These are phyloP conservation scores for Eurytoma californica DNA, from an alignment of 2,888 invertebrate species.

Conservation along the genomic window DNA sequence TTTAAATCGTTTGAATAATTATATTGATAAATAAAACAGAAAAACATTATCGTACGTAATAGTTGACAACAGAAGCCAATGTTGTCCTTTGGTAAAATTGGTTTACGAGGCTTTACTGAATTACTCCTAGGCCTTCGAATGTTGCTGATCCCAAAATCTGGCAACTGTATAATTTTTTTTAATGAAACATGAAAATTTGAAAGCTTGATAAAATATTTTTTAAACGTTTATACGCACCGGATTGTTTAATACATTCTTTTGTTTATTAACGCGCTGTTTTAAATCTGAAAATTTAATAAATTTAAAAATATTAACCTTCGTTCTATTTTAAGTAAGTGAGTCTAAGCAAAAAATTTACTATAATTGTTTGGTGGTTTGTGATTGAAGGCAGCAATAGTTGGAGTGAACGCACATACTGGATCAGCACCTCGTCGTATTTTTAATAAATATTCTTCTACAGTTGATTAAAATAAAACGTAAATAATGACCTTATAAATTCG, in stretches of 20 bases:
- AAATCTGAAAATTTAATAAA: background rate
- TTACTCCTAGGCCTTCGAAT: conserved; percentile 56
- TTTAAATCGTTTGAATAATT: background rate
- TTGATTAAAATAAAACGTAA: too few relatives aligned
- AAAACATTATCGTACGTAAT: conserved; percentile 57
- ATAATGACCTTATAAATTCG: too few relatives aligned
- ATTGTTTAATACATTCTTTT: conserved; percentile 5
- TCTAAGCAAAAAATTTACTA: too few relatives aligned
- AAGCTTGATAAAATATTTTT: background rate
- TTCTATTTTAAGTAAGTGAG: too few relatives aligned
- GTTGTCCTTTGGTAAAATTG: conserved; percentile 59
- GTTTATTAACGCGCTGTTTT: background rate
- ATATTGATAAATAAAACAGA: background rate
- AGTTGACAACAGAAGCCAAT: conserved; percentile 56
- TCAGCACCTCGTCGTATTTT: background rate
- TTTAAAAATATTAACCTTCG: too few relatives aligned
- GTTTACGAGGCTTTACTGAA: conserved; percentile 57
- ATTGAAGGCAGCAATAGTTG: background rate
- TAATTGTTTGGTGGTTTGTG: too few relatives aligned
- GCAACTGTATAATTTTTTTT: conserved; percentile 1
- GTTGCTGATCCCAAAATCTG: conserved; percentile 58
- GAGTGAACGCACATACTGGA: conserved; percentile 7
- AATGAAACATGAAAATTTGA: background rate
- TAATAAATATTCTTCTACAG: conserved; percentile 22
- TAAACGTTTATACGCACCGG: conserved; percentile 11